phyloP scores from a whole-genome alignment of 2,113 vertebrate species.

The Erpornis zantholeuca region DNA sequence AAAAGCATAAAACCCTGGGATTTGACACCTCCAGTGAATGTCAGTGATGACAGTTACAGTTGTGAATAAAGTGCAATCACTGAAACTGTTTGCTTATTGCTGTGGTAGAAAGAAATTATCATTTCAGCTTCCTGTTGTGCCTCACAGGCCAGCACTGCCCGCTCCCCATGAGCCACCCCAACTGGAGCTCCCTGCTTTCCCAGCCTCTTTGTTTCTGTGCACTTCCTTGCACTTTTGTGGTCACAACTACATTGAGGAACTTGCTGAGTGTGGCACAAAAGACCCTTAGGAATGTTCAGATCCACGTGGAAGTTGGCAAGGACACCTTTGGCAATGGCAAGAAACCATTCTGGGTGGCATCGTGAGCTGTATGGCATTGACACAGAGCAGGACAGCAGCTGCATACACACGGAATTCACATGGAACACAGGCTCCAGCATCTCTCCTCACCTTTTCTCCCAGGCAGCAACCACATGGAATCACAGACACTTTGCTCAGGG shows the following conservation, averaged over 20 bases:
- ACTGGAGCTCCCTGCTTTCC: background rate
- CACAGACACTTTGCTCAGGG: background rate
- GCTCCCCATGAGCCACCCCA: background rate
- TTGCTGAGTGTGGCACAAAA: background rate
- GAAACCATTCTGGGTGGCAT: background rate
- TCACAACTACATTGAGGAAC: background rate
- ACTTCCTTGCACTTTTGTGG: background rate
- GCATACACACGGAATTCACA: accelerated
- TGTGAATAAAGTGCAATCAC: background rate
- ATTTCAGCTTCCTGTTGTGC: background rate
- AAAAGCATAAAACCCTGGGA: background rate
- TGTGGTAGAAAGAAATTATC: background rate
- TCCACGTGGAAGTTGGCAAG: accelerated
- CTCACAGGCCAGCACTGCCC: background rate
- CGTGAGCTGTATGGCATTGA: background rate
- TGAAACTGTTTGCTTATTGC: conserved; percentile 12
- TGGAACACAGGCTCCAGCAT: background rate
- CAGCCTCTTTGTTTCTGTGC: background rate
- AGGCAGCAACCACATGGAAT: background rate
- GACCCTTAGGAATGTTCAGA: background rate
- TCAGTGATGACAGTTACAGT: background rate
- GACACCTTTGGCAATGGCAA: background rate
- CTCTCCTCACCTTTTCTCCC: background rate
- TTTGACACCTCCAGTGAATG: background rate
- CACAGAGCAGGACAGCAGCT: background rate